A percentile compares a stretch with the other conserved stretches of the same genome.
phyloP scores from a whole-genome alignment of 2,113 vertebrate species.

The Strigops habroptila region DNA sequence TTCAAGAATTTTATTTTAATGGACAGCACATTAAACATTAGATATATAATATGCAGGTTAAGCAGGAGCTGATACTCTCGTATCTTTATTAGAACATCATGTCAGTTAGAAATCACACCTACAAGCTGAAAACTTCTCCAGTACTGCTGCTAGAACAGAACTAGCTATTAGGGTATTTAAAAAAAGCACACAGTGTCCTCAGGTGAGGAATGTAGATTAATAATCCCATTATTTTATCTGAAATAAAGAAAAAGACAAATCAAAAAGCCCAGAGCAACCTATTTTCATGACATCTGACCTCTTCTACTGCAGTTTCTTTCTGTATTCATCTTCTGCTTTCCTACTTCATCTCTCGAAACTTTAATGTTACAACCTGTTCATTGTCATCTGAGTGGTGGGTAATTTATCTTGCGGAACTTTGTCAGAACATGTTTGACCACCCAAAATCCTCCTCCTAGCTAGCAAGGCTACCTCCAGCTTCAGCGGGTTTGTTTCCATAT shows the following conservation, averaged over 20 bases:
- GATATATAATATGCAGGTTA: not conserved
- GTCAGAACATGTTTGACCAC: conserved; percentile 50
- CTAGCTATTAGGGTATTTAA: not conserved
- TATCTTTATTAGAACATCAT: conserved; percentile 10
- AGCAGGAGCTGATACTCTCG: not conserved
- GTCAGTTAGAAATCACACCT: not conserved
- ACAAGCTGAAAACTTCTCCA: not conserved
- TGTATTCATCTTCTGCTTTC: conserved; percentile 15
- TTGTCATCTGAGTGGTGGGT: conserved; percentile 24
- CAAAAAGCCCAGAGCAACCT: conserved; percentile 21
- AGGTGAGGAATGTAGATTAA: conserved; percentile 8
- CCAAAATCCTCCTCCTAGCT: conserved; percentile 41
- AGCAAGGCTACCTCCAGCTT: not conserved
- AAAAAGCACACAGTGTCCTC: not conserved
- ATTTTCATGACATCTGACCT: conserved; percentile 23
- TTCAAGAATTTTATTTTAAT: conserved; percentile 44
- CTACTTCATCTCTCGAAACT: not conserved
- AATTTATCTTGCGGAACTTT: conserved; percentile 16
- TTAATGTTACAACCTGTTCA: conserved; percentile 35
- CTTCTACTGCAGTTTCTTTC: conserved; percentile 4
- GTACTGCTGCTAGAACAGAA: not conserved
- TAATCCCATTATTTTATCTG: conserved; percentile 1
- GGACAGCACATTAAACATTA: conserved; percentile 19
- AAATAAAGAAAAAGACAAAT: conserved; percentile 14
- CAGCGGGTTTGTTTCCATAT: not conserved